phyloP scores from a whole-genome alignment of 1,140 invertebrate species.

The Ostrea edulis region DNA sequence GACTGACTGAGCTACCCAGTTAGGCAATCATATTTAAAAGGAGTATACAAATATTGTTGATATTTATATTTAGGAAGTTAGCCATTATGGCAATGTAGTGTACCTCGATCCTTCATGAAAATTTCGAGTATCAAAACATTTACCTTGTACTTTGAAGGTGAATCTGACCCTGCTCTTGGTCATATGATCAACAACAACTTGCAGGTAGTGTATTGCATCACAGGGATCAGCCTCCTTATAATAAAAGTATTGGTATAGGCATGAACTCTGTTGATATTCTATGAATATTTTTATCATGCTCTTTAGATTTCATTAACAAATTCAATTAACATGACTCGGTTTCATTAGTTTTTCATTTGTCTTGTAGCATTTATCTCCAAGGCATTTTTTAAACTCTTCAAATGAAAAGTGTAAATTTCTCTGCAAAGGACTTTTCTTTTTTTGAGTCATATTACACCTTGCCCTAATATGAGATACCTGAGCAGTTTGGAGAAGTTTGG shows the following conservation, averaged over 20 bases:
- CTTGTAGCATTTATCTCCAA: not conserved
- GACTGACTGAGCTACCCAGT: no score
- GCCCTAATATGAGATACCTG: slow-evolving; percentile 54
- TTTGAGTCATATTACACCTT: not conserved
- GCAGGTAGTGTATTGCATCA: slow-evolving; percentile 61
- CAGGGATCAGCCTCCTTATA: slow-evolving; percentile 52
- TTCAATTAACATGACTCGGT: not conserved
- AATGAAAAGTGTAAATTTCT: no score
- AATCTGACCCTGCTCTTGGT: slow-evolving; percentile 69
- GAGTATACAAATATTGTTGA: no score
- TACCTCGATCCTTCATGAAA: not conserved
- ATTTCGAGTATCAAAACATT: not conserved
- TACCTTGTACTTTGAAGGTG: slow-evolving; percentile 70
- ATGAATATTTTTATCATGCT: not conserved
- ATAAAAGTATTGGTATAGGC: not conserved
- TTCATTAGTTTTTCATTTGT: not conserved
- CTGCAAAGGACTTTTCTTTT: not conserved
- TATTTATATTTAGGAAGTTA: no score
- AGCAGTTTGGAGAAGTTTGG: slow-evolving; percentile 61
- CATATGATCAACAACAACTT: slow-evolving; percentile 69
- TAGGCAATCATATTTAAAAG: no score
- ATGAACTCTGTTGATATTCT: not conserved
- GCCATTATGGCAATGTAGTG: no score
- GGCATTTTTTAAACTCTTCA: not conserved
- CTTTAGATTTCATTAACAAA: not conserved